Evolutionary conservation across 2,797 vertebrate genomes (phyloP).

Genomic region (Enteromius thamalakanensis): DNA sequence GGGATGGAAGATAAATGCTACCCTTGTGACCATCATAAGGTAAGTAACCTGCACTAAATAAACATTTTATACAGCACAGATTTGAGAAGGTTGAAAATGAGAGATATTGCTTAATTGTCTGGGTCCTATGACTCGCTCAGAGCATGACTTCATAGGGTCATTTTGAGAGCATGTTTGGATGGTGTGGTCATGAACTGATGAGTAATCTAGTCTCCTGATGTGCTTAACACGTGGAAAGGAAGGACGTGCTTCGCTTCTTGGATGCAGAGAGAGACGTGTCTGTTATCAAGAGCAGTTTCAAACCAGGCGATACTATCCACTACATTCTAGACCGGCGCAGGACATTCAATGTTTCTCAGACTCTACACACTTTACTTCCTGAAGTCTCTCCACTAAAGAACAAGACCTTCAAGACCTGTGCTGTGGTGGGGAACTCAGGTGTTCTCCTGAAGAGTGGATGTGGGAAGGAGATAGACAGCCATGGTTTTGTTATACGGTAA

Average conservation of each 20-base stretch:
- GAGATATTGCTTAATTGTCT: neutral
- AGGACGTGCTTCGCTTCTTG: slow-evolving; percentile 86
- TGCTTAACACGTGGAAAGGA: slow-evolving; percentile 70
- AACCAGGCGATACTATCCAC: slow-evolving; percentile 86
- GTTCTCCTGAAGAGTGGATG: slow-evolving; percentile 85
- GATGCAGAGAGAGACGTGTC: slow-evolving; percentile 88
- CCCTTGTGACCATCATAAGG: slow-evolving; percentile 86
- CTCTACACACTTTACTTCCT: slow-evolving; percentile 85
- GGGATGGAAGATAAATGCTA: slow-evolving; percentile 86
- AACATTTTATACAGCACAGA: no score
- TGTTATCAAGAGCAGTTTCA: slow-evolving; percentile 87
- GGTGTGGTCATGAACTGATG: neutral
- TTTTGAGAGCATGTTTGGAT: neutral
- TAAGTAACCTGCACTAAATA: slow-evolving; percentile 62
- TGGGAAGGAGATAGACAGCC: slow-evolving; percentile 86
- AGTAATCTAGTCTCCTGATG: neutral
- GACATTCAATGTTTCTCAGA: slow-evolving; percentile 83
- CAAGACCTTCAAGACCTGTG: slow-evolving; percentile 84
- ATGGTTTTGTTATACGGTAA: slow-evolving; percentile 88
- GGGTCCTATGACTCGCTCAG: neutral
- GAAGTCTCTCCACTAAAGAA: slow-evolving; percentile 89
- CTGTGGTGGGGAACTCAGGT: slow-evolving; percentile 90
- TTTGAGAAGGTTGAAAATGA: neutral
- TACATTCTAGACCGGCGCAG: slow-evolving; percentile 85
- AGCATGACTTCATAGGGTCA: neutral